phyloP scores from a whole-genome alignment of 35 echinoderm and acorn worm species.

The Heliocidaris erythrogramma region DNA sequence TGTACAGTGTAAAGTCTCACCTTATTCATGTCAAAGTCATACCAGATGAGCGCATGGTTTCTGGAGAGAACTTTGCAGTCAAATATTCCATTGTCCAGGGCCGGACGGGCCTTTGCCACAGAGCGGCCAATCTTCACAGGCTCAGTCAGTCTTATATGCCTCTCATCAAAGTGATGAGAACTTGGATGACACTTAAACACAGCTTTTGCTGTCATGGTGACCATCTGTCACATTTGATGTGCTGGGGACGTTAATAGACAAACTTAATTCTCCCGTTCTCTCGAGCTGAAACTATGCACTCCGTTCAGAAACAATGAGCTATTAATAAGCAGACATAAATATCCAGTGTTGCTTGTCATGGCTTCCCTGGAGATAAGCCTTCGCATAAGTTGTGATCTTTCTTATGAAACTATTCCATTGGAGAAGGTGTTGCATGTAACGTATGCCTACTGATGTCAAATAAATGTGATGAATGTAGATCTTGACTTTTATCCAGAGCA shows the following conservation, averaged over 20 bases:
- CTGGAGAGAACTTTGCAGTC: conserved; percentile 97
- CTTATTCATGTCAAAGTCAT: conserved; percentile 77
- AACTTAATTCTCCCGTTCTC: neutral
- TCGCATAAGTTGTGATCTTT: neutral
- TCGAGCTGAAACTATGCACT: neutral
- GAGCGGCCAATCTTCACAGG: conserved; percentile 98
- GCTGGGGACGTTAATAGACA: neutral
- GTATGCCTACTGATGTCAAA: neutral
- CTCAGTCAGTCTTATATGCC: conserved; percentile 78
- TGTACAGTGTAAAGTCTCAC: conserved; percentile 55
- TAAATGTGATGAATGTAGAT: neutral
- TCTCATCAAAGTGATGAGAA: conserved; percentile 94
- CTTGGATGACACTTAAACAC: conserved; percentile 94
- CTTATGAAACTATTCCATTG: neutral
- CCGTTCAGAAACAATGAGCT: neutral
- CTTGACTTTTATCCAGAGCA: neutral
- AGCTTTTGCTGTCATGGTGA: conserved; percentile 87
- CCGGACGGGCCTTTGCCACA: conserved; percentile 83
- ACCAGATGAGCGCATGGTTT: conserved; percentile 93
- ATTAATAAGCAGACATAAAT: neutral
- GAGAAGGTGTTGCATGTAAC: neutral
- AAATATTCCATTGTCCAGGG: conserved; percentile 93
- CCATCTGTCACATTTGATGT: conserved; percentile 52
- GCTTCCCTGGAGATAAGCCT: neutral
- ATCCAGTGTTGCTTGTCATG: neutral